Evolutionary conservation across 2,888 invertebrate species (phyloP), one percentile per base, ranked within the genome.

Genomic region (Yponomeuta malinellus): DNA sequence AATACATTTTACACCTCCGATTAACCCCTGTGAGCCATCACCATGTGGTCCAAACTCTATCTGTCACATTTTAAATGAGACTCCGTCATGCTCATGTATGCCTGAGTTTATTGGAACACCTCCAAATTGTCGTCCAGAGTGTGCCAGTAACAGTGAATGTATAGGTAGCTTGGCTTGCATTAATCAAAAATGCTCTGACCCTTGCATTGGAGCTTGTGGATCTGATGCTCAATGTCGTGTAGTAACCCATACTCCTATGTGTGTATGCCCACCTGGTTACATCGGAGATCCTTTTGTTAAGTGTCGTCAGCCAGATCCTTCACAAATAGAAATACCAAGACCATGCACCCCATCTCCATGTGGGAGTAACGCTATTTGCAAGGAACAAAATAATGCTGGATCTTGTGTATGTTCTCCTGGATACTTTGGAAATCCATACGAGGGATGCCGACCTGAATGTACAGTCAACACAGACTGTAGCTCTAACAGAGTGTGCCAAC

Each of bases 391-490:
- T 80, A 94, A 93, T 70, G 94, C 94, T n/a, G 96, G 95, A 43
- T 93, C 95, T 3, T 96, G 96, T 80, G 90, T 92, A 52, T 96
- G 96, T 79, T 84, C 94, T 9, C 86, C 93, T 48, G 95, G 94
- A 76, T 94, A 95, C 81, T 94, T 90, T 73, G 94, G 94, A 70
- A 94, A 94, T 79, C 94, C 94, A 5, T 94, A 94, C 74, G 93
- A 94, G 78, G 95, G 95, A 68, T 96, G 96, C 81, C 92, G 95
- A 74, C 96, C 96, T 31, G 96, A 96, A 86, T 96, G 96, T 80
- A 92, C 94, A 0, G 88, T 95, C 31, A 96, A 95, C 79, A 94
- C 95, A 2, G 96, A 96, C 78, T 96, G 96, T 81, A 89, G 94
- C 2, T 94, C 95, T 6, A 95, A 95, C 79, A 94, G 92, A 81